Evolutionary conservation across 1,140 invertebrate species (phyloP).

Genomic region (Macrobrachium rosenbergii): DNA sequence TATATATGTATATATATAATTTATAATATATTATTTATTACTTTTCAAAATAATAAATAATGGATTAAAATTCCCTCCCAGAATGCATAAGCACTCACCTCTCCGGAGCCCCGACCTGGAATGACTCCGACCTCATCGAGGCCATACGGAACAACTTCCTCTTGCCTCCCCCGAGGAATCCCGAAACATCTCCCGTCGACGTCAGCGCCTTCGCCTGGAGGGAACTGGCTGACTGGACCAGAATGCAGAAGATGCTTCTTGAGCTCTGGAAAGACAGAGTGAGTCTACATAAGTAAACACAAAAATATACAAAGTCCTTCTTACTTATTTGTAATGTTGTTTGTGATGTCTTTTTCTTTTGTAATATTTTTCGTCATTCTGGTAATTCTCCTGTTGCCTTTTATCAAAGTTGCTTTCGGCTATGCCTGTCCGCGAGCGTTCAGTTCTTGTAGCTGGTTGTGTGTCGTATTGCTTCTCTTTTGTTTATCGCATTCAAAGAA

Average conservation of each 20-base stretch:
- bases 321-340: too few relatives aligned
- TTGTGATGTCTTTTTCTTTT: too few relatives aligned
- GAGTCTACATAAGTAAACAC: not conserved
- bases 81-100: slow-evolving; percentile 51
- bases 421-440: too few relatives aligned
- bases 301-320: too few relatives aligned
- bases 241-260: slow-evolving; percentile 42
- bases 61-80: not conserved
- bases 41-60: not conserved
- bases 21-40: too few relatives aligned
- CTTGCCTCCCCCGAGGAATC: slow-evolving; percentile 25
- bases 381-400: too few relatives aligned
- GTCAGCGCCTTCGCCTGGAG: slow-evolving; percentile 53
- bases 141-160: slow-evolving; percentile 41
- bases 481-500: too few relatives aligned
- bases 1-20: slow-evolving; percentile 30
- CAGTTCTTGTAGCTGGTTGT: too few relatives aligned
- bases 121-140: slow-evolving; percentile 21
- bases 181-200: slow-evolving; percentile 30
- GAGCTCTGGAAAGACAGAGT: slow-evolving; percentile 56
- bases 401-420: too few relatives aligned
- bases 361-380: too few relatives aligned
- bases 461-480: too few relatives aligned
- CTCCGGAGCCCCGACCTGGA: not conserved
- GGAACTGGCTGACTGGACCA: slow-evolving; percentile 60